Percentiles rank a stretch among this genome's conserved stretches.
Conservation (phyloP, 1,140 invertebrate genomes). For the Sinella curviseta region DNA sequence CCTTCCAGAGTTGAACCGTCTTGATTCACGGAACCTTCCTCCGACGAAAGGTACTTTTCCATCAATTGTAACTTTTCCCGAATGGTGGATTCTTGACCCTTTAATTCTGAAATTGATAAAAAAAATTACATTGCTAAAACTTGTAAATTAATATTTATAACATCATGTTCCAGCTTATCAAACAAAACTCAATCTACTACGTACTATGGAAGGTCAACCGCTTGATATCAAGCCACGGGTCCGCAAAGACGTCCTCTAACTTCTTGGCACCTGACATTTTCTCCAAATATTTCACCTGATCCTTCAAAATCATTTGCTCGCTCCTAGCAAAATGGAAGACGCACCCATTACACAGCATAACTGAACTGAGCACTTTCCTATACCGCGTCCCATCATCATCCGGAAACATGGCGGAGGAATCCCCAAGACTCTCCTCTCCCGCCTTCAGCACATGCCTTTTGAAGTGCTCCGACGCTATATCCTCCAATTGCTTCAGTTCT, state of each 20-base stretch:
- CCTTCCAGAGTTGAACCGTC: too few relatives aligned
- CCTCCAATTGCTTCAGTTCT: not conserved
- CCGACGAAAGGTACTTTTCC: not conserved
- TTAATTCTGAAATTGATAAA: not conserved
- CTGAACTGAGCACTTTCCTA: not conserved
- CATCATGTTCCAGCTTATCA: too few relatives aligned
- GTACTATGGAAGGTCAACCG: not conserved
- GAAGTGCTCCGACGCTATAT: not conserved
- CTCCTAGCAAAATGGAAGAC: not conserved
- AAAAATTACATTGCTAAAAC: not conserved
- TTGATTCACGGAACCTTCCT: not conserved
- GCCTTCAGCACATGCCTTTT: not conserved
- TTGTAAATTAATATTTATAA: not conserved
- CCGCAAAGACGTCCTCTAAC: not conserved
- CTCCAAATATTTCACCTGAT: not conserved
- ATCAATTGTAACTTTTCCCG: not conserved
- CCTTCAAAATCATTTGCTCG: not conserved
- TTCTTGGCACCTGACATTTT: not conserved
- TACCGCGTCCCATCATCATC: not conserved
- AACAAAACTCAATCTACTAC: not conserved
- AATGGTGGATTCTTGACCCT: not conserved
- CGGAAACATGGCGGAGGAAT: not conserved
- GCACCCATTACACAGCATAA: not conserved
- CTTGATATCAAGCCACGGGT: constrained; percentile 8
- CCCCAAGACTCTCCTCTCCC: not conserved